Base-by-base conservation (phyloP, 2,888 invertebrate genomes). In the Kryphioiulus occultus region DNA sequence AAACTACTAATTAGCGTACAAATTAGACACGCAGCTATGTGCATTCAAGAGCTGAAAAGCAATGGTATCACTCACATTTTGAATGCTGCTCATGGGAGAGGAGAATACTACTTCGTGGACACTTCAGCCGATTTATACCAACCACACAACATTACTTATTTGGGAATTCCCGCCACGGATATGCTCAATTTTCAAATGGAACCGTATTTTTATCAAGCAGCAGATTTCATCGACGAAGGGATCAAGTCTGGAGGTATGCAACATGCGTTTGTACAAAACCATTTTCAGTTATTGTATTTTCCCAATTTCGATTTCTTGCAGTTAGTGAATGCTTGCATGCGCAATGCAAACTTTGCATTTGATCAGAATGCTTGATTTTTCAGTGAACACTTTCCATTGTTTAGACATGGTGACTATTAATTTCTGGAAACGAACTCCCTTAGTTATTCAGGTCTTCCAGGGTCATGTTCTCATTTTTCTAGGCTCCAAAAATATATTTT, bases 111-210 rank as follows among this genome's bases (percentile, higher is more conserved):
- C 35, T 91, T 91, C 89, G 92, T 92, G 42, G 92, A 92, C 90
- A 91, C 92, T 0, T 91, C 91, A 85, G 89, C 90, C 86, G 91
- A 90, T 10, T 92, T 91, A 90, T 93, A 92, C 88, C 89, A 90
- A 22, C 90, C 90, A 53, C 90, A 91, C 4, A 90, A 91, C 17
- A 92, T 93, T 19, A 89, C 91, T 53, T 93, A 92, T 89, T 87
- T 92, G 42, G 93, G 93, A 0, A 90, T 93, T 26, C 92, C 92
- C 84, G 93, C 93, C 30, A 91, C 92, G 44, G 93, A 93, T 89
- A 90, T 91, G 39, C 90, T 91, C 87, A 91, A 91, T 87, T 93
- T 92, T 90, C 91, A 92, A 68, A 89, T 93, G 84, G 90, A 91
- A 85, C 91, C 91, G 26, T 92, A 92, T 89, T 93, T 93, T 90